Evolutionary conservation across 1,140 invertebrate genomes (phyloP).

Genomic region (Sycophila sp.): DNA sequence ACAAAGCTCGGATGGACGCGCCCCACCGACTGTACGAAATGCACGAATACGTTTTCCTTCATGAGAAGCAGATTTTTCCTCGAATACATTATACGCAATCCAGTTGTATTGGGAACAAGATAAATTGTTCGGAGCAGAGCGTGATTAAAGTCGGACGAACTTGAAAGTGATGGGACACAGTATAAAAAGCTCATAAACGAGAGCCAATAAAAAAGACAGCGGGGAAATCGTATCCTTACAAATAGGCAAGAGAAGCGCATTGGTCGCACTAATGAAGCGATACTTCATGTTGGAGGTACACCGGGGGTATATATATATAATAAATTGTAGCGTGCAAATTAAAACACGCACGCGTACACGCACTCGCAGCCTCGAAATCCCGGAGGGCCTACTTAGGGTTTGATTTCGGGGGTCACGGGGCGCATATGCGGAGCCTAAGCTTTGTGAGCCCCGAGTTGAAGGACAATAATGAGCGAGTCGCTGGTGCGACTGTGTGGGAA

Average conservation of each 20-base stretch:
- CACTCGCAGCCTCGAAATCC: conserved; percentile 24
- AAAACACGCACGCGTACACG: conserved; percentile 16
- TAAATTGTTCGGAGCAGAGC: too few relatives aligned
- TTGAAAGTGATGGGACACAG: neutral
- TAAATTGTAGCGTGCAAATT: conserved; percentile 40
- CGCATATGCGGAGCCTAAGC: conserved; percentile 45
- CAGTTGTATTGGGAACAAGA: too few relatives aligned
- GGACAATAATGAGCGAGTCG: conserved; percentile 49
- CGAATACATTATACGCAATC: too few relatives aligned
- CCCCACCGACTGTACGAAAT: too few relatives aligned
- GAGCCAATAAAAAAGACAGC: neutral
- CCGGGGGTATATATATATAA: too few relatives aligned
- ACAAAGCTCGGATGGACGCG: neutral
- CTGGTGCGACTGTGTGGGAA: conserved; percentile 53
- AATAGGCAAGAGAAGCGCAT: neutral
- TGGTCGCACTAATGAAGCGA: conserved; percentile 31
- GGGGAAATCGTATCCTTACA: neutral
- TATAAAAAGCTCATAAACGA: neutral
- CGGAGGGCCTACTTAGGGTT: conserved; percentile 47
- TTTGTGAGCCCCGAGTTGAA: conserved; percentile 39
- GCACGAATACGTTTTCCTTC: too few relatives aligned
- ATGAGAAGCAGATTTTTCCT: too few relatives aligned
- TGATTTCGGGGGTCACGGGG: conserved; percentile 43
- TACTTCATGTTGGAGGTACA: too few relatives aligned
- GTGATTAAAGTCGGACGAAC: too few relatives aligned